phyloP scores from a whole-genome alignment of 2,888 invertebrate species.

The Agonopterix heracliana region DNA sequence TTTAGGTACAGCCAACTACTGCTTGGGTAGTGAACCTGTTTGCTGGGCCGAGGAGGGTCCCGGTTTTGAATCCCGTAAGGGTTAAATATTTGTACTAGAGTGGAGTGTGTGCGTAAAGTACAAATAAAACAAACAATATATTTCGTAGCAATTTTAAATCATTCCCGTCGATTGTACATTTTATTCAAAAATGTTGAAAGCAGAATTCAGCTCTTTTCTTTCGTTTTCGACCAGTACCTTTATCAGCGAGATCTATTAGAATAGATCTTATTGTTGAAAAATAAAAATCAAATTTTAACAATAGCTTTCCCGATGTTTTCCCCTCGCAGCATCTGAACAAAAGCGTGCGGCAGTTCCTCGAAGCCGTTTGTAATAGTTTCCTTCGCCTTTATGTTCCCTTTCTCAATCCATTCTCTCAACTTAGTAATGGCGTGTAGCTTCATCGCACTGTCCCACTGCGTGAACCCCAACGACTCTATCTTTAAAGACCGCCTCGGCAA shows the following conservation, averaged over 20 bases:
- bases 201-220: too few species aligned
- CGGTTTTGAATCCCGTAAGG: too few species aligned
- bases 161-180: too few species aligned
- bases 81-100: too few species aligned
- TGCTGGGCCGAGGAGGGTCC: too few species aligned
- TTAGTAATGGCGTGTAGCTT: conserved; percentile 27
- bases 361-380: conserved; percentile 37
- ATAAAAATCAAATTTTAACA: conserved; percentile 28
- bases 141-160: too few species aligned
- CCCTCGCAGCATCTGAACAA: conserved; percentile 29
- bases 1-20: too few species aligned
- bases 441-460: conserved; percentile 31
- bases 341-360: conserved; percentile 32
- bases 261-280: neutral
- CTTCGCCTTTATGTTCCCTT: conserved; percentile 32
- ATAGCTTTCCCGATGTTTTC: conserved; percentile 31
- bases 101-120: too few species aligned
- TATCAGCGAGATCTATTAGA: neutral
- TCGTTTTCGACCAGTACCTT: neutral
- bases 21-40: too few species aligned
- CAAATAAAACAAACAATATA: too few species aligned
- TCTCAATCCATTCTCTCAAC: conserved; percentile 31
- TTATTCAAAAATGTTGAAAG: neutral
- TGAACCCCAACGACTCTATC: conserved; percentile 33
- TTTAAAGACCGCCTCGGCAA: conserved; percentile 15